Evolutionary conservation across 2,113 vertebrate genomes (phyloP).

Genomic region (Xyrauchen texanus): DNA sequence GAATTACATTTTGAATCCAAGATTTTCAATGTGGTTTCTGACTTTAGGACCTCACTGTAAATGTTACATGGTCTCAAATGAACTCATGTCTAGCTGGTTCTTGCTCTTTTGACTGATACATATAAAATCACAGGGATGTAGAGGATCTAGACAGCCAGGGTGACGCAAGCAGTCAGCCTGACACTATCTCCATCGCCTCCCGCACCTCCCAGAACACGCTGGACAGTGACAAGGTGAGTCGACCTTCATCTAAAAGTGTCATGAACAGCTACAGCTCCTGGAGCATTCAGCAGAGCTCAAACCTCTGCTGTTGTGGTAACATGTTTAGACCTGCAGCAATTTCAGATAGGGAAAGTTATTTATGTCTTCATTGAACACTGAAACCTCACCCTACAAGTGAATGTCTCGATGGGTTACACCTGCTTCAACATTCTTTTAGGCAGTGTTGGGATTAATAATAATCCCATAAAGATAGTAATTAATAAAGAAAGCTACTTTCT

Average conservation of each 20-base stretch:
- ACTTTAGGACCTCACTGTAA: no score
- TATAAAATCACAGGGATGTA: slow-evolving; percentile 79
- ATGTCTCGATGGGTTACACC: no score
- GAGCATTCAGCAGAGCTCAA: no score
- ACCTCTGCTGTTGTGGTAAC: not conserved
- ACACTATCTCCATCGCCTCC: slow-evolving; percentile 96
- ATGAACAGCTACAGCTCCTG: not conserved
- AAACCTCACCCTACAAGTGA: not conserved
- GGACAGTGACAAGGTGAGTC: slow-evolving; percentile 94
- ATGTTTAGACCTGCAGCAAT: not conserved
- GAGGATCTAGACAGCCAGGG: slow-evolving; percentile 98
- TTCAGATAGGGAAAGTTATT: not conserved
- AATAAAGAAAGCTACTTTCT: no score
- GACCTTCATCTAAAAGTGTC: not conserved
- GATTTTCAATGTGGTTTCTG: no score
- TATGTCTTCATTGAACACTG: not conserved
- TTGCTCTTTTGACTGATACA: not conserved
- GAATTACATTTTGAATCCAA: no score
- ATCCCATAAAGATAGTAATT: no score
- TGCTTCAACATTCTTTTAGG: no score
- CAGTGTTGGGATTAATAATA: no score
- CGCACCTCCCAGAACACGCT: slow-evolving; percentile 98
- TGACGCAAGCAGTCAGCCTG: slow-evolving; percentile 96
- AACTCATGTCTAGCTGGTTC: not conserved
- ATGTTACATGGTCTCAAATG: not conserved